Conservation (phyloP, 2,888 invertebrate species). For the Hermaeophaga mercurialis region DNA sequence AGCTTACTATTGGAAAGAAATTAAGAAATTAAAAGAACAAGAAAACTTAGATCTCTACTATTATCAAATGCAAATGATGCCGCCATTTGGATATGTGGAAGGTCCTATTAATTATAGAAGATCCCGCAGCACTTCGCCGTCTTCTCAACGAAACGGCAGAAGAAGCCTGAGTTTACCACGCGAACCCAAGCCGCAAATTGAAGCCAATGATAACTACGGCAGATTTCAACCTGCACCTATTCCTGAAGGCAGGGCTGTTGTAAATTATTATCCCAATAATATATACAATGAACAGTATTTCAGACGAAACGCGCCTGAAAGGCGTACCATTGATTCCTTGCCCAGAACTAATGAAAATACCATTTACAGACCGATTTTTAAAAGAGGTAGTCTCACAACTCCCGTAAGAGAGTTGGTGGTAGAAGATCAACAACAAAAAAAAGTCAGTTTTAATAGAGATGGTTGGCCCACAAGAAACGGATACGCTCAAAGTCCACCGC, state of each 20-base stretch:
- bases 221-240: slow-evolving; percentile 31
- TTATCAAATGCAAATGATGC: slow-evolving; percentile 45
- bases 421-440: slow-evolving; percentile 57
- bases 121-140: slow-evolving; percentile 58
- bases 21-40: slow-evolving; percentile 67
- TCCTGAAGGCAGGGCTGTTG: slow-evolving; percentile 41
- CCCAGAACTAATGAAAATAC: slow-evolving; percentile 29
- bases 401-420: slow-evolving; percentile 47
- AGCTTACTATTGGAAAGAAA: slow-evolving; percentile 72
- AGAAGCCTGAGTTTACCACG: slow-evolving; percentile 57
- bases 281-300: slow-evolving; percentile 37
- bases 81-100: slow-evolving; percentile 48
- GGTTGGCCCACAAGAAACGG: slow-evolving; percentile 61
- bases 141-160: slow-evolving; percentile 52
- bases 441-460: slow-evolving; percentile 59
- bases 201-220: slow-evolving; percentile 22
- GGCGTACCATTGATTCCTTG: slow-evolving; percentile 42
- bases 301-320: slow-evolving; percentile 43
- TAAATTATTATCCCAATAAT: slow-evolving; percentile 26
- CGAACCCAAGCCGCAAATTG: slow-evolving; percentile 30
- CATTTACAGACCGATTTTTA: slow-evolving; percentile 58
- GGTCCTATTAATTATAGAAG: slow-evolving; percentile 51
- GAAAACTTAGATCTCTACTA: slow-evolving; percentile 62
- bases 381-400: slow-evolving; percentile 60
- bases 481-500: slow-evolving; percentile 54